Percentiles rank a stretch among this genome's conserved stretches.
These are phyloP conservation scores for Nebria brevicollis DNA, from an alignment of 2,888 invertebrate genomes.

Conservation along the genomic window DNA sequence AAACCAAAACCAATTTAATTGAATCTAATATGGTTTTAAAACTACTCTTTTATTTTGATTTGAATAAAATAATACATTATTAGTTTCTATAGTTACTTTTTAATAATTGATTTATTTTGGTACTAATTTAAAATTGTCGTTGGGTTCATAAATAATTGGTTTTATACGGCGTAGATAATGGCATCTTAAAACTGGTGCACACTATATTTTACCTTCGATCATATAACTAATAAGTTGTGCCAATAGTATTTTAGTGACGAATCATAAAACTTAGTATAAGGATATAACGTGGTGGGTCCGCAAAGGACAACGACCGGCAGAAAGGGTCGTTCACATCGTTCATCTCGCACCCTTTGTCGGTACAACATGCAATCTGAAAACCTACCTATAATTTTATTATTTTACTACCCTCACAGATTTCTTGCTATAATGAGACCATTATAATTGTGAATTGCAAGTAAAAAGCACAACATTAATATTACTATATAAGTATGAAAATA, in stretches of 20 bases:
- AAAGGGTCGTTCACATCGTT: slow-evolving; percentile 20
- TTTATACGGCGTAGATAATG: too few relatives aligned
- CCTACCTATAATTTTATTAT: not conserved
- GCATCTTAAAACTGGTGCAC: not conserved
- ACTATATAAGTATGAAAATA: not conserved
- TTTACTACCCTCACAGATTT: slow-evolving; percentile 18
- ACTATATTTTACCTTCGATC: not conserved
- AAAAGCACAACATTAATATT: not conserved
- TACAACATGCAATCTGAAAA: not conserved
- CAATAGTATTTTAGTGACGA: not conserved
- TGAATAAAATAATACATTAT: too few relatives aligned
- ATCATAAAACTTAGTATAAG: not conserved
- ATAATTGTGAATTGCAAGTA: not conserved
- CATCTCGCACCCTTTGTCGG: slow-evolving; percentile 13
- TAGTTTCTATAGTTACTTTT: too few relatives aligned
- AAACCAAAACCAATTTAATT: too few relatives aligned
- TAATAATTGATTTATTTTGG: too few relatives aligned
- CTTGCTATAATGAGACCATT: slow-evolving; percentile 7
- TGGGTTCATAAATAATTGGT: too few relatives aligned
- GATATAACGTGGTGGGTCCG: slow-evolving; percentile 11
- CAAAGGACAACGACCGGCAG: slow-evolving; percentile 16
- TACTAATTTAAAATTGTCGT: too few relatives aligned
- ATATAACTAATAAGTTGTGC: not conserved
- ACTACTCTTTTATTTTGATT: too few relatives aligned
- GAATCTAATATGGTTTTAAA: too few relatives aligned